These are phyloP conservation scores for Pelodiscus sinensis DNA, from an alignment of 2,113 vertebrate species.

Conservation along the genomic window DNA sequence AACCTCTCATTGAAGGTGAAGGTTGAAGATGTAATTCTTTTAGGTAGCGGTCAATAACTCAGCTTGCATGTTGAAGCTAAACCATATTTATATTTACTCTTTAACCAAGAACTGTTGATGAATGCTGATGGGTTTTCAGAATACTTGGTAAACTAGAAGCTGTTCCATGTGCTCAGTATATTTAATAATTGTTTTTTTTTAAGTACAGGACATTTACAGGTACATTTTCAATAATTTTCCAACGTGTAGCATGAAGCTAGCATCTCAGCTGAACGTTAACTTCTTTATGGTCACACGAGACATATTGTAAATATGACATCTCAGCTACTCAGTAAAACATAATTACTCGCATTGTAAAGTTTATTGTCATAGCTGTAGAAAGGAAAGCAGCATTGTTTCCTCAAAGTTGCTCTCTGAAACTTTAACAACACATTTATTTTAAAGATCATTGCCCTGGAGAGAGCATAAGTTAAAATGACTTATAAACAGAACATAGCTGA, in stretches of 20 bases:
- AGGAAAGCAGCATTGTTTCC: neutral
- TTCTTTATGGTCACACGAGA: conserved; percentile 22
- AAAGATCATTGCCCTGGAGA: conserved; percentile 36
- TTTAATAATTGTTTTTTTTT: neutral
- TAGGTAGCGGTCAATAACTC: fast-evolving
- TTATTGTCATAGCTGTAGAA: conserved; percentile 44
- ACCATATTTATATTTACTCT: neutral
- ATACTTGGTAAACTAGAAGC: neutral
- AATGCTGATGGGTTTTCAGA: neutral
- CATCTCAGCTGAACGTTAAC: conserved; percentile 34
- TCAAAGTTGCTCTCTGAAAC: conserved; percentile 15
- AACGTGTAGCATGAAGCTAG: neutral
- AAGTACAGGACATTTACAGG: neutral
- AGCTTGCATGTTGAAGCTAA: neutral
- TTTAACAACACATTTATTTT: conserved; percentile 46
- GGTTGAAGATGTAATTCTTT: neutral
- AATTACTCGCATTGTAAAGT: conserved; percentile 7
- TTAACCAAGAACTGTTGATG: neutral
- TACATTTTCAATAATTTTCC: conserved; percentile 28
- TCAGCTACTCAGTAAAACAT: conserved; percentile 32
- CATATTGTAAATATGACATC: conserved; percentile 36
- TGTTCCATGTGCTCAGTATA: neutral
- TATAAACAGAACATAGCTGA: conserved; percentile 42
- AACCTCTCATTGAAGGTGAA: fast-evolving
- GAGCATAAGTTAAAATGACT: conserved; percentile 27